Evolutionary conservation across 2,113 vertebrate species (phyloP).

Genomic region (Callospermophilus lateralis): DNA sequence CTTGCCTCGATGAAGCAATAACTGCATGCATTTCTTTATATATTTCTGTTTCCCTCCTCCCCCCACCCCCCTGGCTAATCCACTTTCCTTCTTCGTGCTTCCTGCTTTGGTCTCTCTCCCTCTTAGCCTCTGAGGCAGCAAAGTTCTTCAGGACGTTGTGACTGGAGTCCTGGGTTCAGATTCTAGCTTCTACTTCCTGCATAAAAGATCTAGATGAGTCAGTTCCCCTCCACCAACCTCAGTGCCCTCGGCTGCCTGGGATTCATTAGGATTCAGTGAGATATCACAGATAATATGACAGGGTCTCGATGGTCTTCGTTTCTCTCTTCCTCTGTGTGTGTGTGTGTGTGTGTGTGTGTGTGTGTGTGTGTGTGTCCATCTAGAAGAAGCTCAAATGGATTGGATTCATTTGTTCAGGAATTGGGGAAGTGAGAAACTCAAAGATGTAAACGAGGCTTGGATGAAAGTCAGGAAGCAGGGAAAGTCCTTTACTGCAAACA

Average conservation of each 20-base stretch:
- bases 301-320: too few species aligned
- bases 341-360: background rate
- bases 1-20: slow-evolving; percentile 78
- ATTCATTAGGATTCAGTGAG: background rate
- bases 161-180: background rate
- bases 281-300: background rate
- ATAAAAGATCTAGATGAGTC: background rate
- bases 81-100: background rate
- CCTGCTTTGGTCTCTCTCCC: background rate
- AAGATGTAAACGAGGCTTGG: background rate
- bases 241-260: background rate
- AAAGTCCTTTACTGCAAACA: background rate
- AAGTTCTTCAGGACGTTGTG: background rate
- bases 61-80: background rate
- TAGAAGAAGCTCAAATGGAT: background rate
- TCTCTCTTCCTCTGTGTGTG: background rate
- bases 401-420: slow-evolving; percentile 57
- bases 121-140: background rate
- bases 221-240: background rate
- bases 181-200: background rate
- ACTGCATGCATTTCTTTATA: slow-evolving; percentile 15
- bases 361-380: background rate
- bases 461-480: slow-evolving; percentile 27
- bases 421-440: slow-evolving; percentile 35
- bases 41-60: slow-evolving; percentile 52